These are phyloP conservation scores for Tetheella fluctuosa DNA, from an alignment of 2,888 invertebrate genomes.

Conservation along the genomic window DNA sequence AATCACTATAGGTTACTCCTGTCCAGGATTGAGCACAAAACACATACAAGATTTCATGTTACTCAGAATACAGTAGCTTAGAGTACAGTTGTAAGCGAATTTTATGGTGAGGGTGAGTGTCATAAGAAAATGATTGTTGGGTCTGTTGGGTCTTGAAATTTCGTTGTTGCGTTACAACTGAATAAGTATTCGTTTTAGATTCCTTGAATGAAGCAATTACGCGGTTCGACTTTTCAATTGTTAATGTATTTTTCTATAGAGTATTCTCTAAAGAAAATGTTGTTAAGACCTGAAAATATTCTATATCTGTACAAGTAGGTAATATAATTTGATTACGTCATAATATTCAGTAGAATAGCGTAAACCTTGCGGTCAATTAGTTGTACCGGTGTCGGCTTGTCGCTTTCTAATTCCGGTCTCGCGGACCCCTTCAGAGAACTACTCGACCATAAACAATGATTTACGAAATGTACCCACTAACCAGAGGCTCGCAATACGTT, in stretches of 20 bases:
- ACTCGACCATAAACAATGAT: slow-evolving; percentile 80
- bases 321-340: slow-evolving; percentile 54
- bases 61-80: no score
- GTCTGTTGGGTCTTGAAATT: not conserved
- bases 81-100: no score
- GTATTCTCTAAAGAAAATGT: not conserved
- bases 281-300: not conserved
- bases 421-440: slow-evolving; percentile 72
- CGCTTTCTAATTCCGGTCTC: slow-evolving; percentile 80
- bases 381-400: slow-evolving; percentile 68
- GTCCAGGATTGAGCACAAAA: no score
- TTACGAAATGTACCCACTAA: slow-evolving; percentile 72
- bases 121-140: no score
- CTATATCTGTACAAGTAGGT: not conserved
- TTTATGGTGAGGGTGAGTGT: no score
- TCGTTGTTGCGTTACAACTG: not conserved
- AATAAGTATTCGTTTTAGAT: not conserved
- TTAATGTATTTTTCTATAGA: not conserved
- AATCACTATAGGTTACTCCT: no score
- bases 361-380: slow-evolving; percentile 82
- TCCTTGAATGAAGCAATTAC: not conserved
- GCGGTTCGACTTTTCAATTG: not conserved
- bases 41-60: no score
- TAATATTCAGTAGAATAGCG: slow-evolving; percentile 68
- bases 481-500: slow-evolving; percentile 61